A percentile compares a stretch with the other conserved stretches of the same genome.
These are phyloP conservation scores for Mylabris phalerata DNA, from an alignment of 1,140 invertebrate genomes.

Conservation along the genomic window DNA sequence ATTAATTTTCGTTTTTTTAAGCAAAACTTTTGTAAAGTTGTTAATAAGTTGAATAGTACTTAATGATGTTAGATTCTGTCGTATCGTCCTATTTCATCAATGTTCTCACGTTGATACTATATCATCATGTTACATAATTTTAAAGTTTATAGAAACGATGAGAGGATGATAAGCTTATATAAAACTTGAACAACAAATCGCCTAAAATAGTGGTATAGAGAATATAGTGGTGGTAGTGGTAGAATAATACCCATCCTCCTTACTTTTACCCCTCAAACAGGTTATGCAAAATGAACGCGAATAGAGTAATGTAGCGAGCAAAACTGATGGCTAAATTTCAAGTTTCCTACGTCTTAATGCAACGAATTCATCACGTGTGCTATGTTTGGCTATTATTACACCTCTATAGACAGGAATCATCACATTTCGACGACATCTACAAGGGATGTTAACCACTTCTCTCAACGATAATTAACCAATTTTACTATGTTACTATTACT, in stretches of 20 bases:
- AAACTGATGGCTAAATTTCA: conserved; percentile 31
- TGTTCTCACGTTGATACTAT: conserved; percentile 4
- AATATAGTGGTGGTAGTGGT: background rate
- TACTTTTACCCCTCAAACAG: too few relatives aligned
- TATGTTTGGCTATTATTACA: conserved; percentile 17
- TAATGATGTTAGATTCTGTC: background rate
- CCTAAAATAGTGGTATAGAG: conserved; percentile 1
- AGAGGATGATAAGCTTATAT: conserved; percentile 11
- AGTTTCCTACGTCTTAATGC: conserved; percentile 30
- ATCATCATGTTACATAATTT: conserved; percentile 10
- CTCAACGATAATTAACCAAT: too few relatives aligned
- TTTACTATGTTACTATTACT: too few relatives aligned
- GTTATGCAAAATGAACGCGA: conserved; percentile 1
- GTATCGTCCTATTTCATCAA: background rate
- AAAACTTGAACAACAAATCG: conserved; percentile 16
- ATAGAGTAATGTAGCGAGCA: conserved; percentile 24
- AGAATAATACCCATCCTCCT: too few relatives aligned
- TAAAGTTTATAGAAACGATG: conserved; percentile 9
- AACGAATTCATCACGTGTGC: conserved; percentile 28
- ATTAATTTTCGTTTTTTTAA: too few relatives aligned
- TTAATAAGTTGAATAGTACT: too few relatives aligned
- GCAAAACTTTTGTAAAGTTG: too few relatives aligned
- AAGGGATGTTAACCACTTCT: too few relatives aligned
- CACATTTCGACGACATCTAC: background rate
- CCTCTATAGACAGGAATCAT: background rate